Percentiles rank a stretch among this genome's conserved stretches.
Evolutionary conservation across 53 echinoderm and acorn worm species (phyloP).

Genomic region (Arbacia lixula): DNA sequence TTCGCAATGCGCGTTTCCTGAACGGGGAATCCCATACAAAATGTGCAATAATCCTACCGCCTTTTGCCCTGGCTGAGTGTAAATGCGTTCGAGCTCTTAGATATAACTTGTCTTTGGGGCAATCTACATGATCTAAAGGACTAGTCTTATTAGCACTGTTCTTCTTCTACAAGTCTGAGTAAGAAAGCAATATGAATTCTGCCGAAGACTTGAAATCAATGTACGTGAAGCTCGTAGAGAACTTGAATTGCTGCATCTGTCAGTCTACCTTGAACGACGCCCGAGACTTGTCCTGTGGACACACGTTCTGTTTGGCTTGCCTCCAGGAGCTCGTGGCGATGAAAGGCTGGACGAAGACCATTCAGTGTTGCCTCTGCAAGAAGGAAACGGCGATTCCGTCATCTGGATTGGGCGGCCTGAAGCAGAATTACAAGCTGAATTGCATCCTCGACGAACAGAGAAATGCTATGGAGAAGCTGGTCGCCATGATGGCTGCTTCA

Average conservation of each 20-base stretch:
- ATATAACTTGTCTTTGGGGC: too few relatives aligned
- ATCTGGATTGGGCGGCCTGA: neutral
- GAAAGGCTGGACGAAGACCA: neutral
- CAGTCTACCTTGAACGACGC: conserved; percentile 14
- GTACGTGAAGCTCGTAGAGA: neutral
- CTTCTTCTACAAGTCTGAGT: too few relatives aligned
- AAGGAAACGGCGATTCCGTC: neutral
- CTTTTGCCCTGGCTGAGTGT: too few relatives aligned
- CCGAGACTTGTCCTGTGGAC: conserved; percentile 12
- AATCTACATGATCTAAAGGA: too few relatives aligned
- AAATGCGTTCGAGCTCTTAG: too few relatives aligned
- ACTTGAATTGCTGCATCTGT: conserved; percentile 15
- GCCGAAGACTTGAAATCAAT: conserved; percentile 15
- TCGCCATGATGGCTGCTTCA: neutral
- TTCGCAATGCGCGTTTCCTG: too few relatives aligned
- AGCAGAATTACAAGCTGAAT: conserved; percentile 42
- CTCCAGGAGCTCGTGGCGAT: conserved; percentile 15
- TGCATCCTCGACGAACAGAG: conserved; percentile 18
- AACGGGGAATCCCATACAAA: too few relatives aligned
- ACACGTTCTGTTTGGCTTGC: conserved; percentile 2
- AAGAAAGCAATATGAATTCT: too few relatives aligned
- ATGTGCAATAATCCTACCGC: too few relatives aligned
- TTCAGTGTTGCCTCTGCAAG: conserved; percentile 4
- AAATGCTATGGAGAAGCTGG: neutral
- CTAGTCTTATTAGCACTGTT: too few relatives aligned